Evolutionary conservation across 2,888 invertebrate genomes (phyloP).

Genomic region (Mermis nigrescens): DNA sequence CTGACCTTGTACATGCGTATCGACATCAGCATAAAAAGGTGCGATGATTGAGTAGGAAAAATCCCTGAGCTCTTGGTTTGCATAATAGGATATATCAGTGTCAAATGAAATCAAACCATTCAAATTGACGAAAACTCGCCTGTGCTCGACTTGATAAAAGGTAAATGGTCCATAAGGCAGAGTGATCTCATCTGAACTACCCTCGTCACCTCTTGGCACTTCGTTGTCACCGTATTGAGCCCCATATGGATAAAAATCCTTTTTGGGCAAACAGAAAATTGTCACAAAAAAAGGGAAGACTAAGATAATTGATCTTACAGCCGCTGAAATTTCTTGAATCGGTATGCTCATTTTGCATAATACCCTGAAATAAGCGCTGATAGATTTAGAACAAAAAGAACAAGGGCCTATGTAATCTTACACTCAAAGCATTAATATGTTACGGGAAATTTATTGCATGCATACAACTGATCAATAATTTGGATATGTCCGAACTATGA

Average conservation of each 20-base stretch:
- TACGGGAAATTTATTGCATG: too few relatives aligned
- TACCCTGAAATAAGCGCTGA: too few relatives aligned
- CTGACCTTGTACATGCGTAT: slow-evolving; percentile 40
- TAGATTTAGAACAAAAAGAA: too few relatives aligned
- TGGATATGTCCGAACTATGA: too few relatives aligned
- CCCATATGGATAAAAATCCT: slow-evolving; percentile 1
- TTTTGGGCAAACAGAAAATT: not conserved
- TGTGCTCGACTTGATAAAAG: not conserved
- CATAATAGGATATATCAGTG: slow-evolving; percentile 13
- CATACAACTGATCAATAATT: too few relatives aligned
- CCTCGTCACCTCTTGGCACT: not conserved
- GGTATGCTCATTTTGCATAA: too few relatives aligned
- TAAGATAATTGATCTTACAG: too few relatives aligned
- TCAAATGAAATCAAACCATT: slow-evolving; percentile 17
- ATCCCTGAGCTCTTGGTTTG: slow-evolving; percentile 20
- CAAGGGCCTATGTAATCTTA: too few relatives aligned
- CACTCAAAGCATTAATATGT: too few relatives aligned
- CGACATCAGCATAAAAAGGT: slow-evolving; percentile 73
- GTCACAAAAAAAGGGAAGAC: too few relatives aligned
- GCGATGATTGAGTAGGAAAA: slow-evolving; percentile 58
- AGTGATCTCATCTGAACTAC: not conserved
- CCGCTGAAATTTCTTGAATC: too few relatives aligned
- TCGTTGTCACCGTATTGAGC: not conserved
- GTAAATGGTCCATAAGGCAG: not conserved
- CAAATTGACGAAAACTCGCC: slow-evolving; percentile 6